phyloP scores from a whole-genome alignment of 2,888 invertebrate genomes.

The Cheilosia impressa region DNA sequence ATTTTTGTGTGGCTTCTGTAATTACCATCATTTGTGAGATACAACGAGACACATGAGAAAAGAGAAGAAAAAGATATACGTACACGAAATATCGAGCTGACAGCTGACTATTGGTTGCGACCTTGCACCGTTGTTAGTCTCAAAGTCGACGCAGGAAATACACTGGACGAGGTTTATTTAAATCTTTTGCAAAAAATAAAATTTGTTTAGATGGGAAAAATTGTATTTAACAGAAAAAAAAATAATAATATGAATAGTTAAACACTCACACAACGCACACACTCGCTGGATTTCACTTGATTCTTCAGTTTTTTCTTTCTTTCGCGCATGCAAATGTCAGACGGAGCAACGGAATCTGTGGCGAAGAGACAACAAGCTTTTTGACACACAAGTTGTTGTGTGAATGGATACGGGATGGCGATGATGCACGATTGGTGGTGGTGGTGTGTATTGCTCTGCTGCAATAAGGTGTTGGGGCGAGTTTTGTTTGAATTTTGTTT shows the following conservation, averaged over 20 bases:
- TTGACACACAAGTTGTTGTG: conserved; percentile 55
- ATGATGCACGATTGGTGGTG: conserved; percentile 36
- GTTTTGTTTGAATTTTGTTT: conserved; percentile 73
- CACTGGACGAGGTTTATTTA: not conserved
- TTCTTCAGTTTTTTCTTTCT: conserved; percentile 61
- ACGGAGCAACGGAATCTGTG: conserved; percentile 39
- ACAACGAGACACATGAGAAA: conserved; percentile 23
- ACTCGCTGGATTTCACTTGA: conserved; percentile 62
- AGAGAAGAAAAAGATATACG: conserved; percentile 42
- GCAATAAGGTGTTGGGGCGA: conserved; percentile 40
- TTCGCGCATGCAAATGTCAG: conserved; percentile 65
- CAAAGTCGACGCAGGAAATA: conserved; percentile 33
- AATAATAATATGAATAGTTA: conserved; percentile 22
- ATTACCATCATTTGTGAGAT: conserved; percentile 55
- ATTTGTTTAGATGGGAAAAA: conserved; percentile 53
- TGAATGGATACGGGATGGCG: conserved; percentile 30
- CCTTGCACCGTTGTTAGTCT: conserved; percentile 68
- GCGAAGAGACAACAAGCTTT: conserved; percentile 66
- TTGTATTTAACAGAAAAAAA: conserved; percentile 38
- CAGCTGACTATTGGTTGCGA: conserved; percentile 60
- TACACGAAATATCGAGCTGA: conserved; percentile 66
- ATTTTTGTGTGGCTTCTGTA: conserved; percentile 74
- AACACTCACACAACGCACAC: conserved; percentile 71
- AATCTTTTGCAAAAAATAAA: not conserved
- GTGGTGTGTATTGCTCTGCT: conserved; percentile 9